phyloP scores from a whole-genome alignment of 2,113 vertebrate species.

The Psettodes erumei region DNA sequence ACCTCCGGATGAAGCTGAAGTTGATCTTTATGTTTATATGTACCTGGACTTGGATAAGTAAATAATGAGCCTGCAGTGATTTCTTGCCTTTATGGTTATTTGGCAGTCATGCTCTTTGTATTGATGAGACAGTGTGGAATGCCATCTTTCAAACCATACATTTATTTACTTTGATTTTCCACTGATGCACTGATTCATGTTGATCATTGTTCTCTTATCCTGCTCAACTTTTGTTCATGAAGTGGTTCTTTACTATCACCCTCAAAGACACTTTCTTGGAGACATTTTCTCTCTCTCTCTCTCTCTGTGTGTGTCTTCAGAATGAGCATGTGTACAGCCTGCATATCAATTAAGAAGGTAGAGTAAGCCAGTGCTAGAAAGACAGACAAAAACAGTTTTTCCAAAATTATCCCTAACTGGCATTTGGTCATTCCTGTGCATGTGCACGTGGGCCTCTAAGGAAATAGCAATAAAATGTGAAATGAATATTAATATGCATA shows the following conservation, averaged over 20 bases:
- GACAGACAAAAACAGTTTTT: not conserved
- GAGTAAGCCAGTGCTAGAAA: not conserved
- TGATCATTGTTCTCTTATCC: not conserved
- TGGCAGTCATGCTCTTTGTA: constrained; percentile 33
- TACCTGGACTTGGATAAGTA: constrained; percentile 22
- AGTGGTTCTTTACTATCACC: not conserved
- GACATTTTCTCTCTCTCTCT: too few relatives aligned
- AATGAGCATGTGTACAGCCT: not conserved
- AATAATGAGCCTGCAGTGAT: constrained; percentile 21
- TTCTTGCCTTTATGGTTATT: constrained; percentile 18
- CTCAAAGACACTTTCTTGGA: not conserved
- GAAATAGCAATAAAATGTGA: not conserved
- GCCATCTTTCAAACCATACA: not conserved
- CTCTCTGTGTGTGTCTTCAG: too few relatives aligned
- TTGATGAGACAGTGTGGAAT: not conserved
- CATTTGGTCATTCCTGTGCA: not conserved
- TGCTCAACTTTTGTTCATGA: not conserved
- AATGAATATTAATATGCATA: not conserved
- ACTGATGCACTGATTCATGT: not conserved
- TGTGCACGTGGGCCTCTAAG: not conserved
- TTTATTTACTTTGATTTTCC: not conserved
- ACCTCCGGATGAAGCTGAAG: not conserved
- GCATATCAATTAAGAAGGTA: not conserved
- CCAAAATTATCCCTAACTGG: not conserved
- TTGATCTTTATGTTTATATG: constrained; percentile 2